A percentile compares a stretch with the other conserved stretches of the same genome.
Conservation (phyloP, 2,888 invertebrate species). For the Keiferia lycopersicella region DNA sequence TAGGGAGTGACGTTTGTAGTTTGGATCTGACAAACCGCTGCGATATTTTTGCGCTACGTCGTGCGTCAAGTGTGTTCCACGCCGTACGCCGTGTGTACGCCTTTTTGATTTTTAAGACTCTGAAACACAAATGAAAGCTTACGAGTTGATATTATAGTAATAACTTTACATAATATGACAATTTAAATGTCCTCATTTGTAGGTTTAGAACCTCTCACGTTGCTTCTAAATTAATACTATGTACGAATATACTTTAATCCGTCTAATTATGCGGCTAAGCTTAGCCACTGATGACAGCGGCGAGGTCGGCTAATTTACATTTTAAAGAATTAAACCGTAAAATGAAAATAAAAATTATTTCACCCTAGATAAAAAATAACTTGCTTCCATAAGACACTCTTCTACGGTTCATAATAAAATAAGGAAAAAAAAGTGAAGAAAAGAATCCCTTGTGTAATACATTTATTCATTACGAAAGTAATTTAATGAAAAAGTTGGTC, state of each 20-base stretch:
- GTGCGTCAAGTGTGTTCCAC: too few relatives aligned
- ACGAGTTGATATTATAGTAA: background rate
- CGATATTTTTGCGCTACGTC: too few relatives aligned
- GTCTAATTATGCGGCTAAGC: slow-evolving; percentile 52
- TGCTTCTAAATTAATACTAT: background rate
- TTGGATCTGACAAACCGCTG: too few relatives aligned
- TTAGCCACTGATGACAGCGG: slow-evolving; percentile 50
- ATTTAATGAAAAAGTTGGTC: slow-evolving; percentile 60
- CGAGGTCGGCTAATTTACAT: slow-evolving; percentile 58
- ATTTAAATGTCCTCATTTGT: background rate
- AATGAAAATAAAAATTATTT: slow-evolving; percentile 64
- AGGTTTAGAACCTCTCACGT: background rate
- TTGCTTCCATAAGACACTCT: slow-evolving; percentile 59
- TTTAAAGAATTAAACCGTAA: slow-evolving; percentile 56
- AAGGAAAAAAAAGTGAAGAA: slow-evolving; percentile 56
- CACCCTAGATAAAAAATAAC: slow-evolving; percentile 58
- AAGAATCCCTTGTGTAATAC: slow-evolving; percentile 67
- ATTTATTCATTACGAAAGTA: slow-evolving; percentile 73
- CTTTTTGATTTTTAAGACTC: background rate
- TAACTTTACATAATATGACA: slow-evolving; percentile 7
- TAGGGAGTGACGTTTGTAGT: too few relatives aligned
- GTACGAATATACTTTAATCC: slow-evolving; percentile 36
- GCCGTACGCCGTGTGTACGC: too few relatives aligned
- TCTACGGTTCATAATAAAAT: slow-evolving; percentile 65
- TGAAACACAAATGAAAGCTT: background rate